Conservation (phyloP, 1,140 invertebrate species). For the Acromyrmex echinatior region DNA sequence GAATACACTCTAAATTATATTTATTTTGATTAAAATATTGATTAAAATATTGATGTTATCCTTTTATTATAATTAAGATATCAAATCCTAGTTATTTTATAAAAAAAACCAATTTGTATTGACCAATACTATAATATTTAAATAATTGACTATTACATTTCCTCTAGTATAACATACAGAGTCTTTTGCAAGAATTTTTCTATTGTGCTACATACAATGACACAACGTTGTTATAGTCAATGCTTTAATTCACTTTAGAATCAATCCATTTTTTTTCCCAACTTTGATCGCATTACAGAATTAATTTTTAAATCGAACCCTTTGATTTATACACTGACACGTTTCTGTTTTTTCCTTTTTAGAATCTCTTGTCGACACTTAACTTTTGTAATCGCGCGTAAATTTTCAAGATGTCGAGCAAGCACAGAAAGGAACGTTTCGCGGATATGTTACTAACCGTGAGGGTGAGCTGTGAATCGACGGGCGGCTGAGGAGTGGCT, state of each 20-base stretch:
- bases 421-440: background rate
- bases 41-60: background rate
- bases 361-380: slow-evolving; percentile 31
- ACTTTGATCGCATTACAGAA: background rate
- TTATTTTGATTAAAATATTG: background rate
- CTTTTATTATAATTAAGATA: background rate
- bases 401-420: background rate
- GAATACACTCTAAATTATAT: background rate
- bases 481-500: slow-evolving; percentile 82
- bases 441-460: slow-evolving; percentile 81
- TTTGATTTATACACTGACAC: slow-evolving; percentile 21
- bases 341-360: background rate
- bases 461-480: slow-evolving; percentile 80
- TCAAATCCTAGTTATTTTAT: background rate
- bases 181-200: background rate
- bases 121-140: background rate
- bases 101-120: background rate
- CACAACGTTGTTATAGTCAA: slow-evolving; percentile 7
- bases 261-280: slow-evolving; percentile 2
- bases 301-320: background rate
- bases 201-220: background rate
- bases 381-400: slow-evolving; percentile 12
- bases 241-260: slow-evolving; percentile 18
- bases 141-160: background rate
- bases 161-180: background rate